Percentiles rank a stretch among this genome's conserved stretches.
phyloP scores from a whole-genome alignment of 2,113 vertebrate species.

The Dasyurus viverrinus region DNA sequence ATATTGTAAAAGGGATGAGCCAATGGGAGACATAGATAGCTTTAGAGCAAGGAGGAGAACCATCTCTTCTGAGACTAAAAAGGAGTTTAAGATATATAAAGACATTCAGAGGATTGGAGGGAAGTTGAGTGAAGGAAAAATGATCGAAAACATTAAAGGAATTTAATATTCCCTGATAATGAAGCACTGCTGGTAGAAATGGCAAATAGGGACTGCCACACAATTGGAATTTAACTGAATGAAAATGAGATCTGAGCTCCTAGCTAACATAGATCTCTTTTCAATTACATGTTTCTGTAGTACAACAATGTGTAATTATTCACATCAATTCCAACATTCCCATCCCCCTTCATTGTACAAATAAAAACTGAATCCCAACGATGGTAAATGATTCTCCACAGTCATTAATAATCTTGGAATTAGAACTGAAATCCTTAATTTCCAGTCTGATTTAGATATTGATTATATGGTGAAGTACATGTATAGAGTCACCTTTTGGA shows the following conservation, averaged over 20 bases:
- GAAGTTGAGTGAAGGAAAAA: neutral
- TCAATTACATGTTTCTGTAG: too few species aligned
- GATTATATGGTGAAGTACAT: too few species aligned
- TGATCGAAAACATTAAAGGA: neutral
- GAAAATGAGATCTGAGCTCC: neutral
- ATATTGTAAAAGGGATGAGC: neutral
- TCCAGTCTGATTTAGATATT: neutral
- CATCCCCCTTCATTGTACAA: neutral
- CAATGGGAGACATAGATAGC: too few species aligned
- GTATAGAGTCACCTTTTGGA: too few species aligned
- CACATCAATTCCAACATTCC: neutral
- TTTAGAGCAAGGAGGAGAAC: too few species aligned
- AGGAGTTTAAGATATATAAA: neutral
- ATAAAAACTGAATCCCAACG: neutral
- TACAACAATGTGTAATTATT: neutral
- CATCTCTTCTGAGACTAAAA: neutral
- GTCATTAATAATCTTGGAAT: neutral
- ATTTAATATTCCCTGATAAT: neutral
- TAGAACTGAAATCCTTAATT: neutral
- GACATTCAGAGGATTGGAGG: neutral
- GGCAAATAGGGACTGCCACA: neutral
- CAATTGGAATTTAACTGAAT: too few species aligned
- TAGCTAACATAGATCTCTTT: neutral
- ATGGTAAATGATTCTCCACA: neutral
- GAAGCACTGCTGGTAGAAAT: neutral